Conservation (phyloP, 2,113 vertebrate species). For the Vulpes vulpes region DNA sequence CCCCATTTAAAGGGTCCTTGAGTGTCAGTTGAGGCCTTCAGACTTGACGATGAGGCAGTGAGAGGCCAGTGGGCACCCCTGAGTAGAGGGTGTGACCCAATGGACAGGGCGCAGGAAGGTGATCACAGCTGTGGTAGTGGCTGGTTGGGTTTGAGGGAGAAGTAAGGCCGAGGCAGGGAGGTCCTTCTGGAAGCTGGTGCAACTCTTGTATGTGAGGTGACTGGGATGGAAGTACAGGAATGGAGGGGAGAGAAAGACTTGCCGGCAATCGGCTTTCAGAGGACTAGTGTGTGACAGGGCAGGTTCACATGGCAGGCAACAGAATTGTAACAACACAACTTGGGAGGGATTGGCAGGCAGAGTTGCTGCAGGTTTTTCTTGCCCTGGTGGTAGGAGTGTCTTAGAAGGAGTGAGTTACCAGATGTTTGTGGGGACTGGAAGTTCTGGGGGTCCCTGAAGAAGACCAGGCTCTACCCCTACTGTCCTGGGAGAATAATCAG, state of each 20-base stretch:
- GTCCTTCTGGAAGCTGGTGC: neutral
- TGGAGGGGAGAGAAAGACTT: neutral
- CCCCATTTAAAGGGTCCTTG: too few species aligned
- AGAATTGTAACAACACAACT: neutral
- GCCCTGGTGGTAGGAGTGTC: neutral
- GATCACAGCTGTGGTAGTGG: neutral
- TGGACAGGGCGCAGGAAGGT: too few species aligned
- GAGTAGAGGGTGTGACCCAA: neutral
- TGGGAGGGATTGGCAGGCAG: neutral
- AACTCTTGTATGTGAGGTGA: neutral
- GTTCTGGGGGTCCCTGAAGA: neutral
- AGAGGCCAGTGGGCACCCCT: too few species aligned
- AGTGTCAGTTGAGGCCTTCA: neutral
- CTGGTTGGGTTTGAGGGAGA: neutral
- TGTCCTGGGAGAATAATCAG: neutral
- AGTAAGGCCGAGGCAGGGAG: neutral
- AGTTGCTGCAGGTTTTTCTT: neutral
- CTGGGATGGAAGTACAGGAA: neutral
- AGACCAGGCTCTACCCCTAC: neutral
- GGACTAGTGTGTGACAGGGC: too few species aligned
- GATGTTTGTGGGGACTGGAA: neutral
- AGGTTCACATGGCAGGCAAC: too few species aligned
- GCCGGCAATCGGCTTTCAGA: too few species aligned
- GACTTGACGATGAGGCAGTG: neutral
- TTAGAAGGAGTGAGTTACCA: neutral